Evolutionary conservation across 2,888 invertebrate genomes (phyloP).

Genomic region (Atherix ibis): DNA sequence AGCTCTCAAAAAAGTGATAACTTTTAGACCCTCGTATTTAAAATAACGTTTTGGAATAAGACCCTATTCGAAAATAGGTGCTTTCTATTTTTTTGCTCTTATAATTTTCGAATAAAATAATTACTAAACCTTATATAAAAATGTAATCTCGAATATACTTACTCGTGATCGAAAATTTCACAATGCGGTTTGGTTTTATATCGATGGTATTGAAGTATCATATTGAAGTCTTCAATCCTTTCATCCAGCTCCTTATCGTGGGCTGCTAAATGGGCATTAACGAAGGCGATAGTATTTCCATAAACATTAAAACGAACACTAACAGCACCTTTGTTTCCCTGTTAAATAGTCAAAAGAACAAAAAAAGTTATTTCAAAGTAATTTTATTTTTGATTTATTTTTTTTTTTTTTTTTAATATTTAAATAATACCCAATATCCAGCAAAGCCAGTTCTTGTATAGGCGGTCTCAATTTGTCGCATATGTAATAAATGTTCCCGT

Average conservation of each 20-base stretch:
- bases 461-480: conserved; percentile 71
- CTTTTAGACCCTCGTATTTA: no score
- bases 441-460: conserved; percentile 81
- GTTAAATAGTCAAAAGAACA: conserved; percentile 9
- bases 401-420: no score
- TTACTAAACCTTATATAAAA: conserved; percentile 2
- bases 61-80: no score
- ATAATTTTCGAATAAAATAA: conserved; percentile 11
- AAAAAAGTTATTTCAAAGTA: not conserved
- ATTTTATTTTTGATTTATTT: not conserved
- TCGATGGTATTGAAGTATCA: conserved; percentile 65
- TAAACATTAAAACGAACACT: conserved; percentile 74
- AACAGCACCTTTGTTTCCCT: conserved; percentile 94
- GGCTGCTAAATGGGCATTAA: conserved; percentile 81
- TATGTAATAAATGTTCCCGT: conserved; percentile 60
- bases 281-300: conserved; percentile 74
- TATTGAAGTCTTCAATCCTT: conserved; percentile 74
- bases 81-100: no score
- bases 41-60: no score
- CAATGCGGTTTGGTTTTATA: conserved; percentile 63
- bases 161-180: conserved; percentile 86
- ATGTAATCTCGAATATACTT: conserved; percentile 27
- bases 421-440: conserved; percentile 71
- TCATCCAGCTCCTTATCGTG: conserved; percentile 75
- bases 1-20: no score